Conservation (phyloP, 92 coral and sea anemone genomes). For the Nematostella vectensis region DNA sequence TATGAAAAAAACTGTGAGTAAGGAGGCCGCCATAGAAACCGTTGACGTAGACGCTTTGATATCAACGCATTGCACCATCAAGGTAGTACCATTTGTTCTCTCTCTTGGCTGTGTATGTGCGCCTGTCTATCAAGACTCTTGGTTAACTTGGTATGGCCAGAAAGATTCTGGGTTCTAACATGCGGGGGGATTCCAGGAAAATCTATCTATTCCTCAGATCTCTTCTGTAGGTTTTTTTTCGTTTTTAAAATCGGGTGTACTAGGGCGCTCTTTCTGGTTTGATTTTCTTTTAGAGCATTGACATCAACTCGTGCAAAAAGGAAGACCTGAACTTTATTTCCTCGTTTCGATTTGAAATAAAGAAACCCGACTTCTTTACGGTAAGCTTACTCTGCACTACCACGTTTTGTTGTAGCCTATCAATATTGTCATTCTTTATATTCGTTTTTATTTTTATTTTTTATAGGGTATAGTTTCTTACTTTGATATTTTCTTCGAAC, state of each 20-base stretch:
- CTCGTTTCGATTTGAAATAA: constrained; percentile 56
- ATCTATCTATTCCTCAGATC: too few relatives aligned
- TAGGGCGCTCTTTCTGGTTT: too few relatives aligned
- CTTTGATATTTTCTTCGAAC: constrained; percentile 82
- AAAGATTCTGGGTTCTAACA: too few relatives aligned
- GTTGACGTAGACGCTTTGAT: constrained; percentile 59
- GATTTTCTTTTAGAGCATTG: constrained; percentile 42
- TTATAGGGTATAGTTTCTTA: constrained; percentile 77
- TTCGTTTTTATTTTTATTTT: constrained; percentile 1
- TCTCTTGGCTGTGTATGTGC: too few relatives aligned
- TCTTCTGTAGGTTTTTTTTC: too few relatives aligned
- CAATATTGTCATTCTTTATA: too few relatives aligned
- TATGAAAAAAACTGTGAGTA: constrained; percentile 66
- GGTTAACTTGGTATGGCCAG: too few relatives aligned
- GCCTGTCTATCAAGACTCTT: too few relatives aligned
- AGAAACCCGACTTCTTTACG: constrained; percentile 51
- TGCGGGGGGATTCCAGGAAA: too few relatives aligned
- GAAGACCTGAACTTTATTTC: constrained; percentile 72
- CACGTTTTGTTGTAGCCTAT: neutral
- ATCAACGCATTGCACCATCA: constrained; percentile 50
- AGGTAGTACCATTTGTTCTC: too few relatives aligned
- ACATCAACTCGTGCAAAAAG: constrained; percentile 47
- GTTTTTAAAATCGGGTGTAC: too few relatives aligned
- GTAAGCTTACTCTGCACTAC: constrained; percentile 30
- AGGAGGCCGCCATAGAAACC: constrained; percentile 71